phyloP scores from a whole-genome alignment of 2,113 vertebrate species.

The Microcebus lehilahytsara region DNA sequence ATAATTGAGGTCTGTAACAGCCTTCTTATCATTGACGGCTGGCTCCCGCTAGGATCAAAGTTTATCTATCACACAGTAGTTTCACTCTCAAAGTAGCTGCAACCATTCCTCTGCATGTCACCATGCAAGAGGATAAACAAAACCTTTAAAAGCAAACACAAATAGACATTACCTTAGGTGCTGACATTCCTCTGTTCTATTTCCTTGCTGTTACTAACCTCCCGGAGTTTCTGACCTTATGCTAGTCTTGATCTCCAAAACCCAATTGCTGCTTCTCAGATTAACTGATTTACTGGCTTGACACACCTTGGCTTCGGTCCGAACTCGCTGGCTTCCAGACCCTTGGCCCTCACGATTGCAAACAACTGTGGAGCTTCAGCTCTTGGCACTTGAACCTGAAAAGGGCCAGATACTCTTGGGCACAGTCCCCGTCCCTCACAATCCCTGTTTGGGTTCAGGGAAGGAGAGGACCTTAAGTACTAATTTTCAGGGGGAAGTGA shows the following conservation, averaged over 20 bases:
- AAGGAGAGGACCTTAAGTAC: neutral
- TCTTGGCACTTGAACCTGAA: neutral
- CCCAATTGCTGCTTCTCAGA: slow-evolving; percentile 11
- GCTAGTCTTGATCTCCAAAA: neutral
- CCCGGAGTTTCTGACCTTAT: slow-evolving; percentile 4
- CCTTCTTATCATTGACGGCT: neutral
- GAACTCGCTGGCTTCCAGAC: neutral
- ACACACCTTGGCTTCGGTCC: neutral
- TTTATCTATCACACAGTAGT: neutral
- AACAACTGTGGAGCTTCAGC: neutral
- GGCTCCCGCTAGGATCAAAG: neutral
- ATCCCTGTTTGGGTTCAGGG: neutral
- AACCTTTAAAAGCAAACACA: neutral
- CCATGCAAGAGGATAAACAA: neutral
- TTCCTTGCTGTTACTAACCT: neutral
- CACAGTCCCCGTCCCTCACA: neutral
- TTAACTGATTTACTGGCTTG: neutral
- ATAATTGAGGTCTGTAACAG: neutral
- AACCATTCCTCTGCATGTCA: rapidly evolving
- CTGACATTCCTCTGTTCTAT: neutral
- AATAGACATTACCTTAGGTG: neutral
- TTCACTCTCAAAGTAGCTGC: neutral
- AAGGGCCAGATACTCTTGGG: neutral
- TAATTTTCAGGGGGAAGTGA: neutral
- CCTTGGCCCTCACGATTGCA: neutral